phyloP scores from a whole-genome alignment of 2,113 vertebrate species.

The Anguilla rostrata region DNA sequence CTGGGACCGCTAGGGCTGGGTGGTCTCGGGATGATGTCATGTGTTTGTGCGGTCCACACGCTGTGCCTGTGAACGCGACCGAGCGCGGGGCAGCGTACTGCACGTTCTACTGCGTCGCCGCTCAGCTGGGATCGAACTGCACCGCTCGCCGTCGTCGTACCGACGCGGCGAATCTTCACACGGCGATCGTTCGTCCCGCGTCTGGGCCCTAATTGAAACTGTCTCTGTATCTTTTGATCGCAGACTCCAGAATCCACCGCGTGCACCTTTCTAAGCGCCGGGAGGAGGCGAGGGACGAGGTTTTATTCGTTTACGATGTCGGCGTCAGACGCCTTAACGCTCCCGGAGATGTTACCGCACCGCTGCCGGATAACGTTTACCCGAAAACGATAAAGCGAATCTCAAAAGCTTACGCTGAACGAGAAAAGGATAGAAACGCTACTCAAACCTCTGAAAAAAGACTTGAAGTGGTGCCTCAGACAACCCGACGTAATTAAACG shows the following conservation, averaged over 20 bases:
- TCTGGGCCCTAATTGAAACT: conserved; percentile 9
- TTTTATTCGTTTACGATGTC: conserved; percentile 9
- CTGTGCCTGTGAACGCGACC: background rate
- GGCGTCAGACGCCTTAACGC: background rate
- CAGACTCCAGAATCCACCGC: background rate
- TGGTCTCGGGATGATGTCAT: conserved; percentile 7
- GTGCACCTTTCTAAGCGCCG: background rate
- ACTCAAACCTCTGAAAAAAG: background rate
- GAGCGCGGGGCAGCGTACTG: background rate
- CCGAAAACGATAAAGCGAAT: background rate
- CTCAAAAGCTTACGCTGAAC: background rate
- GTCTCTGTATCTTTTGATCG: conserved; percentile 8
- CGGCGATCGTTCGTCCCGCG: background rate
- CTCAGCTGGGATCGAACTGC: background rate
- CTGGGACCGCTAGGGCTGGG: conserved; percentile 6
- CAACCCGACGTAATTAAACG: conserved; percentile 7
- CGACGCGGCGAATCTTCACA: background rate
- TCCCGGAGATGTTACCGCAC: background rate
- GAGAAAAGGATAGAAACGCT: background rate
- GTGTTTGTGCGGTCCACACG: background rate
- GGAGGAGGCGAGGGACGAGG: background rate
- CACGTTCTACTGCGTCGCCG: background rate
- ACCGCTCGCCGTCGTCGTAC: too few species aligned
- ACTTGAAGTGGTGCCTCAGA: background rate
- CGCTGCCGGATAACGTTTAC: conserved; percentile 1